Base-by-base conservation (phyloP, 2,797 vertebrate genomes). In the Hyperoplus immaculatus region DNA sequence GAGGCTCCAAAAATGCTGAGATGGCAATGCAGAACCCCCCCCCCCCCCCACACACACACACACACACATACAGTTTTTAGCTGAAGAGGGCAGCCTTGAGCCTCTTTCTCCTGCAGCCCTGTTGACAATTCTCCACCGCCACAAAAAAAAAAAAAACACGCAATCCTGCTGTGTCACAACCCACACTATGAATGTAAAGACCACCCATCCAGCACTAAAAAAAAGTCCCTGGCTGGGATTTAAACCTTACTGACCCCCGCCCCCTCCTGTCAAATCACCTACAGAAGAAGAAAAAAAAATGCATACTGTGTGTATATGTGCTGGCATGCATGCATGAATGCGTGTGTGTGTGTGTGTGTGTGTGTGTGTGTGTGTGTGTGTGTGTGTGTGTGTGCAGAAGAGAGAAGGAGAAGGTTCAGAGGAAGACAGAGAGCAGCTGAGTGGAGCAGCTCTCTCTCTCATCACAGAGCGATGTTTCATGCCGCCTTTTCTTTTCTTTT, bases 11-110 rank as follows among this genome's bases (percentile, higher is more conserved):
- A 53, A 72, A 46, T 1, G 51, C 73, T 83, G 70, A 82, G 69
- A 83, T 64, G 68, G 80, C 72, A 78, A 36, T 8, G 45, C 15
- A 72, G 15, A 59, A 15, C 45, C 59, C 15, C 56, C 29, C 4
- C 9, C 49, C 58, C 0, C 16, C 29, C 29, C 3, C 29, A n/a
- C n/a, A n/a, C n/a, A n/a, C n/a, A n/a, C n/a, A n/a, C 21, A 29
- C 29, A 29, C 29, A 29, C 29, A 29, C 29, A 29, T 3, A 29
- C 3, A 1, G 5, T 38, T 69, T 73, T 56, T 8, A 90, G 92
- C 96, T 95, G 94, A 93, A 96, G 96, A 94, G 96, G 95, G 96
- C 96, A 96, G 94, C 94, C 79, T 95, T 91, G 90, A 95, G 95
- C 95, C 93, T 96, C 29, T 69, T 84, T 69, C 71, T 93, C 38